Base-by-base conservation (phyloP, 2,888 invertebrate genomes). In the Nymphalis urticae region DNA sequence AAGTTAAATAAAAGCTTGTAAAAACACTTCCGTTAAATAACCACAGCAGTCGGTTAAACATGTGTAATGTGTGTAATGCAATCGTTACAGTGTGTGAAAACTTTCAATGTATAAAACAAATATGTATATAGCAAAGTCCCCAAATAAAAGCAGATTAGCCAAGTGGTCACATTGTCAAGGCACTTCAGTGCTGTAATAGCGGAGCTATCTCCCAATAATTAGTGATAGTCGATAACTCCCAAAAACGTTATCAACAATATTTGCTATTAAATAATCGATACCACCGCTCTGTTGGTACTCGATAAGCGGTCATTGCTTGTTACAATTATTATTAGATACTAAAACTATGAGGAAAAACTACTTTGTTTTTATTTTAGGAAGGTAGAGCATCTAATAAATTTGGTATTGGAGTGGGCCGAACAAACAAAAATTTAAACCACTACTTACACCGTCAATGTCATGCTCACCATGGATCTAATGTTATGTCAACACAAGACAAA, bases 201-300 rank as follows among this genome's bases (percentile, higher is more conserved):
- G 79, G 81, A 13, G 75, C 87, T 92, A 92, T 92, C 92, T 85
- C 75, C 81, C 82, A 88, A 89, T 92, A 92, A 92, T 92, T 92
- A 92, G 83, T 84, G 91, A 84, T 85, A 84, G 79, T 80, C 79
- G 83, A 90, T 91, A 90, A 88, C 85, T 86, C 79, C 85, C 88
- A 84, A 67, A 85, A 90, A 87, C 82, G 82, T 88, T 92, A 92
- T 92, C 92, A 81, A 72, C 80, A 79, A 80, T 90, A 85, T 92
- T 91, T 89, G 90, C 89, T 89, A 89, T 92, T 92, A 88, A 92
- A 92, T 90, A 92, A 92, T 92, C 92, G 88, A 92, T 92, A 90
- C 82, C 80, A 79, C 13, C 82, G 54, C 54, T 65, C 64, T 71
- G 67, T 70, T 68, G 60, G 36, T 58, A 50, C 19, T 67, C 79